Evolutionary conservation across 1,140 invertebrate genomes (phyloP).

Genomic region (Hycleus phaleratus): DNA sequence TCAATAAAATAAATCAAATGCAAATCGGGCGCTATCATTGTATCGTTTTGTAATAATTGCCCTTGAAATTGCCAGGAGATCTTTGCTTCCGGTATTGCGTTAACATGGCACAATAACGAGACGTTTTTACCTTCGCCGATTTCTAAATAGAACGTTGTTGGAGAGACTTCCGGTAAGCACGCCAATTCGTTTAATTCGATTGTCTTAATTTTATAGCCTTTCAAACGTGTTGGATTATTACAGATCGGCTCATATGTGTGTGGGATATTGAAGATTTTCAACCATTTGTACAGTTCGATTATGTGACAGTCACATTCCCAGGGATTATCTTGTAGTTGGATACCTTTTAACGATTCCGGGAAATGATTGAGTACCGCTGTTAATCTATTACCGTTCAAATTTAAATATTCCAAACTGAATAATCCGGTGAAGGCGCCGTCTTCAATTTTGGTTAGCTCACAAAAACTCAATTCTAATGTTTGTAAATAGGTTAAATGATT

Average conservation of each 20-base stretch:
- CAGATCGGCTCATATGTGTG: conserved; percentile 66
- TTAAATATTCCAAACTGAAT: conserved; percentile 72
- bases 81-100: conserved; percentile 67
- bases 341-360: conserved; percentile 63
- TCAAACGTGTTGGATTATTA: conserved; percentile 56
- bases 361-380: conserved; percentile 57
- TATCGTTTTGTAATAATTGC: conserved; percentile 62
- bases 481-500: conserved; percentile 63
- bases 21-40: conserved; percentile 52
- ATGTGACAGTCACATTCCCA: conserved; percentile 84
- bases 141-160: conserved; percentile 62
- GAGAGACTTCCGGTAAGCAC: conserved; percentile 69
- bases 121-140: conserved; percentile 71
- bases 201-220: conserved; percentile 57
- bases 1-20: conserved; percentile 61
- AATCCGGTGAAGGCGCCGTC: conserved; percentile 75
- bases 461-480: conserved; percentile 73
- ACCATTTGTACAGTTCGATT: conserved; percentile 67
- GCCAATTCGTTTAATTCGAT: conserved; percentile 68
- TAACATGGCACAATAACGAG: conserved; percentile 67
- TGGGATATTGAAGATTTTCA: conserved; percentile 64
- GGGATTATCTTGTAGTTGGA: conserved; percentile 77
- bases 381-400: conserved; percentile 72
- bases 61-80: conserved; percentile 76
- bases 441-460: conserved; percentile 67